A percentile compares a stretch with the other conserved stretches of the same genome.
Conservation (phyloP, 1,140 invertebrate genomes). For the Saccostrea cuccullata region DNA sequence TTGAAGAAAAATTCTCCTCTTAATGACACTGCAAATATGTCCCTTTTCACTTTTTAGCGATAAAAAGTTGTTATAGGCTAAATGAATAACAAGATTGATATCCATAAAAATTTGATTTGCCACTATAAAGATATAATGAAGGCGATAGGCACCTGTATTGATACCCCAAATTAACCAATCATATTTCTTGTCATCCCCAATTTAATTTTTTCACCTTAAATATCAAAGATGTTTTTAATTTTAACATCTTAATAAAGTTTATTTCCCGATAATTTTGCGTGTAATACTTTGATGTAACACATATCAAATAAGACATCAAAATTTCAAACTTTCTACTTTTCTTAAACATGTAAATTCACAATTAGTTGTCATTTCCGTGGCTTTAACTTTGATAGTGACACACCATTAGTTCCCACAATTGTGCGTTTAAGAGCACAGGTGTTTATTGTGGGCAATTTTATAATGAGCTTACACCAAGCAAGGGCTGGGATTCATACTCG, state of each 20-base stretch:
- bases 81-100: slow-evolving; percentile 5
- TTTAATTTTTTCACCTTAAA: slow-evolving; percentile 12
- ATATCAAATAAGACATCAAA: slow-evolving; percentile 21
- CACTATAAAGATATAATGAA: background rate
- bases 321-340: background rate
- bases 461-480: slow-evolving; percentile 3
- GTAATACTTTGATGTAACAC: slow-evolving; percentile 21
- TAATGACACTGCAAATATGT: background rate
- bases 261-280: slow-evolving; percentile 15
- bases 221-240: background rate
- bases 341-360: slow-evolving; percentile 10
- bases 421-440: slow-evolving; percentile 32
- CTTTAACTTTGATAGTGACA: slow-evolving; percentile 17
- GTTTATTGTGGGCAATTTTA: slow-evolving; percentile 27
- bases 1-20: too few relatives aligned
- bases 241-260: slow-evolving; percentile 3
- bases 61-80: background rate
- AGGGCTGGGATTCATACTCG: background rate
- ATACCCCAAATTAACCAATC: background rate
- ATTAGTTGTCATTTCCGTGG: slow-evolving; percentile 26
- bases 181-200: background rate
- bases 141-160: background rate
- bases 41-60: background rate
- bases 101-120: slow-evolving; percentile 15
- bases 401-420: background rate